Conservation (phyloP, 2,797 vertebrate species). For the Intellagama lesueurii region DNA sequence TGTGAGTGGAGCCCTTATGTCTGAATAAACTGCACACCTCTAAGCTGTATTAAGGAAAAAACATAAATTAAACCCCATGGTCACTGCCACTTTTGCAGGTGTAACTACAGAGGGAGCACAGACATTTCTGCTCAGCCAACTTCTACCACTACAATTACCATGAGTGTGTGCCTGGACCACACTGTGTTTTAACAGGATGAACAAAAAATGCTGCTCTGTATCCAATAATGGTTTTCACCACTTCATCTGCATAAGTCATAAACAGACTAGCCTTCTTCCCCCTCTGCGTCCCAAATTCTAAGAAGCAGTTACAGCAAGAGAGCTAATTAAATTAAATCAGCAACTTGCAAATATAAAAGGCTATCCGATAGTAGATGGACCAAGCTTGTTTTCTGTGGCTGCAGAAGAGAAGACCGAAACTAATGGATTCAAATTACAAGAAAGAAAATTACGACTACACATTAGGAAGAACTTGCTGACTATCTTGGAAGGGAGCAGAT, state of each 20-base stretch:
- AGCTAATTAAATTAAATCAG: neutral
- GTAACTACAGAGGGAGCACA: no score
- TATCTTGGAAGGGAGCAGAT: no score
- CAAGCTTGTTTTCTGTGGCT: no score
- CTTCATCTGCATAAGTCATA: neutral
- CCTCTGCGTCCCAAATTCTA: neutral
- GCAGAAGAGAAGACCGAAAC: no score
- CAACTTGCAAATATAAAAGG: no score
- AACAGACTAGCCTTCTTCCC: no score
- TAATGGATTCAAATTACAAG: no score
- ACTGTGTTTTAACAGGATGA: neutral
- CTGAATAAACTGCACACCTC: neutral
- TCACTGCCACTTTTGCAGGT: no score
- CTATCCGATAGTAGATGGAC: no score
- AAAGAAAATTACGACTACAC: no score
- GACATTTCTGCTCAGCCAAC: neutral
- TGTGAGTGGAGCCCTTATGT: neutral
- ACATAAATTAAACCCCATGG: no score
- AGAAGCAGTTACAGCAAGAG: neutral
- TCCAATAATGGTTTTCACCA: neutral
- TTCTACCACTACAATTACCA: neutral
- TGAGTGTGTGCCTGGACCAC: neutral
- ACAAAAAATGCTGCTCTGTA: neutral
- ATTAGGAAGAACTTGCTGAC: no score
- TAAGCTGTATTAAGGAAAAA: neutral